Evolutionary conservation across 2,113 vertebrate genomes (phyloP).

Genomic region (Crotalus horridus): DNA sequence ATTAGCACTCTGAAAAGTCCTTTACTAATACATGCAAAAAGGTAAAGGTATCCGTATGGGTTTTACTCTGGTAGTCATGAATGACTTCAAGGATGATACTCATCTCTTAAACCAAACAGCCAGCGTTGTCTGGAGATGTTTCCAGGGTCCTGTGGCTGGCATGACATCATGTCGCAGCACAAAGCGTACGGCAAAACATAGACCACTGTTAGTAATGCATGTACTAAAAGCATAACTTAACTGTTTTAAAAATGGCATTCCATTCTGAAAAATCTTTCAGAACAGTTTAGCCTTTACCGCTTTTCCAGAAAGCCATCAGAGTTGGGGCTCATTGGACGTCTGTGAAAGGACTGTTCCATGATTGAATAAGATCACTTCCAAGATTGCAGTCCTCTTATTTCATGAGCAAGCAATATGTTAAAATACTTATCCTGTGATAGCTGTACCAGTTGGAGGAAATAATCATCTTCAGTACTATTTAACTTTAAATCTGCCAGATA

Average conservation of each 20-base stretch:
- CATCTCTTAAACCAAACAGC: background rate
- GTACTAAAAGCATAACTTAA: background rate
- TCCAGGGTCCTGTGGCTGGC: background rate
- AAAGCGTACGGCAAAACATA: background rate
- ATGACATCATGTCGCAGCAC: background rate
- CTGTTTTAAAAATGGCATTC: background rate
- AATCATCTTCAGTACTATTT: background rate
- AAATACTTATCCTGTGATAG: background rate
- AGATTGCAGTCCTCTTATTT: background rate
- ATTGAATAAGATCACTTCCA: background rate
- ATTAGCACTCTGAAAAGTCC: background rate
- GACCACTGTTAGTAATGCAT: background rate
- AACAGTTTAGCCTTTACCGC: background rate
- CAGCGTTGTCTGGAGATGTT: background rate
- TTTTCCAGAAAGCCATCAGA: background rate
- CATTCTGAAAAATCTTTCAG: background rate
- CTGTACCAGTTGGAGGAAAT: background rate
- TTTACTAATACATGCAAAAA: background rate
- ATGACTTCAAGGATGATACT: background rate
- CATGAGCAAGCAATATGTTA: background rate
- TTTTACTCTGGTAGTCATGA: background rate
- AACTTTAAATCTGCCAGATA: background rate
- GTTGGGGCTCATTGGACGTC: background rate
- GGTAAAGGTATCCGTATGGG: background rate
- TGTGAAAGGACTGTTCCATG: background rate